Conservation (phyloP, 1,140 invertebrate species). For the Drosophila repleta region DNA sequence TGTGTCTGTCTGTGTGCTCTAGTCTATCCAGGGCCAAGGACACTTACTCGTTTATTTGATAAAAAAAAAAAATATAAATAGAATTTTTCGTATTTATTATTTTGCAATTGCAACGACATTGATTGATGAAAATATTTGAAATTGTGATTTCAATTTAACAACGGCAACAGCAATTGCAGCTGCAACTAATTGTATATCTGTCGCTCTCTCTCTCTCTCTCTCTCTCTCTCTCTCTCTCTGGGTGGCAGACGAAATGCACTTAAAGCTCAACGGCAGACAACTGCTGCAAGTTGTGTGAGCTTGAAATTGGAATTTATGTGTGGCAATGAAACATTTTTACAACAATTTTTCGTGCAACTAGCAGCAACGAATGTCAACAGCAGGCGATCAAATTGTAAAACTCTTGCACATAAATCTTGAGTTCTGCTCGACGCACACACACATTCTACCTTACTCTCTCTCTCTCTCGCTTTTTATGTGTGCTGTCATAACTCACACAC, state of each 20-base stretch:
- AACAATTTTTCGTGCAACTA: slow-evolving; percentile 51
- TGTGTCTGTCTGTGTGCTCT: not conserved
- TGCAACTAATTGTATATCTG: slow-evolving; percentile 56
- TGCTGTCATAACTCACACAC: slow-evolving; percentile 59
- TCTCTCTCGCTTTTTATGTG: slow-evolving; percentile 35
- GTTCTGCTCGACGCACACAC: slow-evolving; percentile 26
- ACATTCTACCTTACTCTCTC: slow-evolving; percentile 11
- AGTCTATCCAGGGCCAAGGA: slow-evolving; percentile 4
- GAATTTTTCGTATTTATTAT: slow-evolving; percentile 13
- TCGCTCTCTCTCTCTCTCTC: slow-evolving; percentile 50
- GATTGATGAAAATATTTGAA: slow-evolving; percentile 77
- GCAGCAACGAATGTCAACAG: slow-evolving; percentile 63
- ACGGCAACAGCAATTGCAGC: slow-evolving; percentile 23
- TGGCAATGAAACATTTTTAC: slow-evolving; percentile 61
- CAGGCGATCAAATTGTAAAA: slow-evolving; percentile 78
- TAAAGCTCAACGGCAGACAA: slow-evolving; percentile 52
- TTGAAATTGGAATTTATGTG: slow-evolving; percentile 64
- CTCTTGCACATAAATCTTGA: slow-evolving; percentile 75
- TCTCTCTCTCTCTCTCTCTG: slow-evolving; percentile 47
- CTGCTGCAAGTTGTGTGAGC: slow-evolving; percentile 38
- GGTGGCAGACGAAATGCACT: slow-evolving; percentile 35
- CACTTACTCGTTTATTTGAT: slow-evolving; percentile 7
- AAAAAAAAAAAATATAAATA: slow-evolving; percentile 11
- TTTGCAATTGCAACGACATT: slow-evolving; percentile 57
- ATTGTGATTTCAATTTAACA: slow-evolving; percentile 41